Conservation (phyloP, 2,797 vertebrate species). For the Leptodactylus fallax region DNA sequence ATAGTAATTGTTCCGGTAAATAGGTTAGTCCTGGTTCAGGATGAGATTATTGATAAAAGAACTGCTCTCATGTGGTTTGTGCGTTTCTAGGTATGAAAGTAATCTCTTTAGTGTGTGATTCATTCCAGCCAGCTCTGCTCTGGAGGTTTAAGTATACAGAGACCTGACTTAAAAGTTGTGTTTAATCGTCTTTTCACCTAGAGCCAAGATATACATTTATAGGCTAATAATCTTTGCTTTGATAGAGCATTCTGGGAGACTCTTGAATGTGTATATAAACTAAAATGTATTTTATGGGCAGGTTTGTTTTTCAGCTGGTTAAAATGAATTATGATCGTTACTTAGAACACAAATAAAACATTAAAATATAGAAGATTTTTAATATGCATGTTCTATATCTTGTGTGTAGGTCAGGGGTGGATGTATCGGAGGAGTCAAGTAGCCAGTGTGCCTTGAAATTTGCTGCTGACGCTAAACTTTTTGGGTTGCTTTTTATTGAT, state of each 20-base stretch:
- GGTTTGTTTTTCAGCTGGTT: neutral
- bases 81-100: conserved; percentile 35
- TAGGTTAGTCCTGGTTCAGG: conserved; percentile 45
- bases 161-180: conserved; percentile 7
- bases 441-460: neutral
- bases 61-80: conserved; percentile 19
- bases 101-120: conserved; percentile 20
- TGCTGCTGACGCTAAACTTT: no score
- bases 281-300: conserved; percentile 4
- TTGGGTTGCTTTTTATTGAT: neutral
- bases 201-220: conserved; percentile 55
- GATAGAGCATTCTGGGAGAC: conserved; percentile 41
- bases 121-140: conserved; percentile 14
- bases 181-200: conserved; percentile 43
- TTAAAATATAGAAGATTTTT: neutral
- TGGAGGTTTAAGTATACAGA: conserved; percentile 3
- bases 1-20: conserved; percentile 47
- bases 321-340: conserved; percentile 39
- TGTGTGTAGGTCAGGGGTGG: neutral
- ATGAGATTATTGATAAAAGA: conserved; percentile 58
- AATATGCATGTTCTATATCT: neutral
- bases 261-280: conserved; percentile 3
- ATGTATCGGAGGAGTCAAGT: neutral
- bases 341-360: neutral
- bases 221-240: conserved; percentile 57